phyloP scores from a whole-genome alignment of 2,888 invertebrate genomes.

The Lysandra coridon region DNA sequence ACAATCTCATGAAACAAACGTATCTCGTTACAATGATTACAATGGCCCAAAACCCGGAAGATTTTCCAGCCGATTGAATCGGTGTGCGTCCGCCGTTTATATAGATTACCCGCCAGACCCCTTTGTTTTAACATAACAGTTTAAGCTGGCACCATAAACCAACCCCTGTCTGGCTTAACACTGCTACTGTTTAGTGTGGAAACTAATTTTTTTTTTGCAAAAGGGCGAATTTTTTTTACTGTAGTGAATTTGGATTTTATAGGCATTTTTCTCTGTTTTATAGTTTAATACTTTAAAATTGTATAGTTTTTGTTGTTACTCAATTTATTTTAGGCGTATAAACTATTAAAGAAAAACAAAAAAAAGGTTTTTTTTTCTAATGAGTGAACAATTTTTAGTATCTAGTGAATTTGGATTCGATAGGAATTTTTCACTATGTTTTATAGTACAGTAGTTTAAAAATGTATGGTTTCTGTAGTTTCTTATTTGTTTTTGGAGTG shows the following conservation, averaged over 20 bases:
- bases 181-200: not conserved
- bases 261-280: too few relatives aligned
- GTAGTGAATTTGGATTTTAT: too few relatives aligned
- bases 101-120: conserved; percentile 16
- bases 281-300: too few relatives aligned
- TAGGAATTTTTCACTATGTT: too few relatives aligned
- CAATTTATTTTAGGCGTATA: too few relatives aligned
- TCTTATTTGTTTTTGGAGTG: too few relatives aligned
- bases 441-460: too few relatives aligned
- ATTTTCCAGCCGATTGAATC: conserved; percentile 26
- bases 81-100: not conserved
- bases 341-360: too few relatives aligned
- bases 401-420: too few relatives aligned
- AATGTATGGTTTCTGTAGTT: too few relatives aligned
- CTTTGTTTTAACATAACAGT: conserved; percentile 23
- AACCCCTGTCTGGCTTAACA: conserved; percentile 11
- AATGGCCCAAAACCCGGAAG: not conserved
- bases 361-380: not conserved
- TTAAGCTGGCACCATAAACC: conserved; percentile 8
- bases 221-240: not conserved
- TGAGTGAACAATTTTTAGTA: not conserved
- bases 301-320: too few relatives aligned
- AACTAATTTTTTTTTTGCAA: not conserved
- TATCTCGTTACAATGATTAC: not conserved
- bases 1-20: not conserved